Evolutionary conservation across 2,888 invertebrate species (phyloP).

Genomic region (Smittia sp.): DNA sequence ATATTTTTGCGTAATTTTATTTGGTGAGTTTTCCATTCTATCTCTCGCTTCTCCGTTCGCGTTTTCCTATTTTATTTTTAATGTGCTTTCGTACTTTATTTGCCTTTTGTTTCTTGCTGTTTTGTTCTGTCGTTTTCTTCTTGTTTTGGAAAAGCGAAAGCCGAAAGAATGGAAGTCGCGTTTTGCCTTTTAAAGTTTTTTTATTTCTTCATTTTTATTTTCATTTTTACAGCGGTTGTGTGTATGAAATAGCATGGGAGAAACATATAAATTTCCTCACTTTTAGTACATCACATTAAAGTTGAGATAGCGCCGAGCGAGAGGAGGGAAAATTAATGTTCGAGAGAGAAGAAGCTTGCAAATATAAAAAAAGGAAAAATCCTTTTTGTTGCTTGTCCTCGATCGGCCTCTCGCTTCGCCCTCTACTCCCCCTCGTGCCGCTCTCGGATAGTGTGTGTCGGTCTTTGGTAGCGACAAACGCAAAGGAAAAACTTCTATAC

Average conservation of each 20-base stretch:
- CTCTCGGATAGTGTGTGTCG: neutral
- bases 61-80: neutral
- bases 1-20: slow-evolving; percentile 31
- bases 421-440: neutral
- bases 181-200: slow-evolving; percentile 34
- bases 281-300: slow-evolving; percentile 36
- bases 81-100: neutral
- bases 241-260: neutral
- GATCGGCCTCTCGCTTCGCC: neutral
- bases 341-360: slow-evolving; percentile 4
- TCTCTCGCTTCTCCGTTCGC: neutral
- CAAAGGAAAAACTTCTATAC: slow-evolving; percentile 33
- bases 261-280: slow-evolving; percentile 24
- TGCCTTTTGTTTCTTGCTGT: neutral
- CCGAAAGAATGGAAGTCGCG: slow-evolving; percentile 22
- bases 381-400: slow-evolving; percentile 30
- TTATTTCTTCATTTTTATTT: slow-evolving; percentile 22
- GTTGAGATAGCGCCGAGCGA: slow-evolving; percentile 25
- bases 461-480: slow-evolving; percentile 14
- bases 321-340: slow-evolving; percentile 35
- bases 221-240: slow-evolving; percentile 20
- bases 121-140: neutral
- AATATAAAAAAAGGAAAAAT: slow-evolving; percentile 30
- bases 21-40: neutral
- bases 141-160: neutral